Evolutionary conservation across 2,113 vertebrate genomes (phyloP).

Genomic region (Ondatra zibethicus): DNA sequence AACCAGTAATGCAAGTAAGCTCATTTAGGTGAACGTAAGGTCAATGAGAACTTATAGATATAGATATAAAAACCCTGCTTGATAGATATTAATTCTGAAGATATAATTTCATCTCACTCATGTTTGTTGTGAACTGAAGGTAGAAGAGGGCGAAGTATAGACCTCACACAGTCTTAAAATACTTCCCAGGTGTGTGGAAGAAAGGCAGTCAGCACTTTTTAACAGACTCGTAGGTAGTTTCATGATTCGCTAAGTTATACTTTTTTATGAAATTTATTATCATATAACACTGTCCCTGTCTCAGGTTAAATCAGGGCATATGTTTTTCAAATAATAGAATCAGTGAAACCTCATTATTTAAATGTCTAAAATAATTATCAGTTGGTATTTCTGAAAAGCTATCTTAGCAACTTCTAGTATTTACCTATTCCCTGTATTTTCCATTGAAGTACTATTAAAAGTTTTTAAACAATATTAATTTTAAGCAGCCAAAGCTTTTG

Average conservation of each 20-base stretch:
- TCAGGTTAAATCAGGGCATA: constrained; percentile 72
- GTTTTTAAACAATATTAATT: constrained; percentile 54
- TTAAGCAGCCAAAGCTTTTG: constrained; percentile 37
- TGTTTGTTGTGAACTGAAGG: constrained; percentile 15
- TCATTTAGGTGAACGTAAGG: not conserved
- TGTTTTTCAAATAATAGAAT: constrained; percentile 67
- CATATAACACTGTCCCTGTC: not conserved
- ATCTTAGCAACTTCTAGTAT: constrained; percentile 52
- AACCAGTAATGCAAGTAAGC: not conserved
- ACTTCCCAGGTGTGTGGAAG: constrained; percentile 51
- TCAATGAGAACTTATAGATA: constrained; percentile 32
- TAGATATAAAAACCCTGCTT: no score
- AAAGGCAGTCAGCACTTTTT: constrained; percentile 45
- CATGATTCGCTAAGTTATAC: constrained; percentile 46
- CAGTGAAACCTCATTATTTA: constrained; percentile 78
- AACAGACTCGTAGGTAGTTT: not conserved
- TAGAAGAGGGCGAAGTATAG: not conserved
- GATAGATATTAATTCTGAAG: not conserved
- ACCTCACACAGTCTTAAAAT: constrained; percentile 51
- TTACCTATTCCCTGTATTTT: constrained; percentile 70
- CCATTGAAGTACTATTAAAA: constrained; percentile 54
- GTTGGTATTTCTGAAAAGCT: constrained; percentile 69
- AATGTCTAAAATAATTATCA: constrained; percentile 76
- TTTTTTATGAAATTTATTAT: constrained; percentile 68
- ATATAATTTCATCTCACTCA: constrained; percentile 9